Conservation (phyloP, 2,888 invertebrate species). For the Melikaiella ostensackeni region DNA sequence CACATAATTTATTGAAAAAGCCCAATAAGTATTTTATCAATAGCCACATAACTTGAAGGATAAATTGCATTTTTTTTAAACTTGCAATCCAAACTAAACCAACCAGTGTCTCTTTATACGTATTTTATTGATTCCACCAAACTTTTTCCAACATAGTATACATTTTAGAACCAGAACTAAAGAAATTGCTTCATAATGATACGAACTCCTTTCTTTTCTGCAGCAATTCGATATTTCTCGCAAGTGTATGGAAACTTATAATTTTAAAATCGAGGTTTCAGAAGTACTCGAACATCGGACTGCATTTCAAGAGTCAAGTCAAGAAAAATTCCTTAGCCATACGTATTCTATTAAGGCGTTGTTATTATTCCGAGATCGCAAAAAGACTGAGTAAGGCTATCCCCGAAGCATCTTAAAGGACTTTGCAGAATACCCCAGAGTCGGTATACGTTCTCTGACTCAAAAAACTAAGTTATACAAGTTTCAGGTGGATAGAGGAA, state of each 20-base stretch:
- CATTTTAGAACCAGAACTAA: not conserved
- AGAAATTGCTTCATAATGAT: constrained; percentile 1
- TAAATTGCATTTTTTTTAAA: too few species aligned
- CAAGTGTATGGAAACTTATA: not conserved
- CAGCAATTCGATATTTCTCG: not conserved
- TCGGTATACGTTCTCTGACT: constrained; percentile 14
- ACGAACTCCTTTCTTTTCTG: not conserved
- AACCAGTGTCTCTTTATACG: not conserved
- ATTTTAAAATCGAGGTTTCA: not conserved
- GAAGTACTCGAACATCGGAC: not conserved
- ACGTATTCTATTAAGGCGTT: constrained; percentile 19
- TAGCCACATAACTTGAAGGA: too few species aligned
- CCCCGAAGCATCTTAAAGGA: constrained; percentile 23
- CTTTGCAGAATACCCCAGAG: constrained; percentile 5
- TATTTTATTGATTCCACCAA: not conserved
- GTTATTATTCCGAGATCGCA: constrained; percentile 25
- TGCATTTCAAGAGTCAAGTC: constrained; percentile 13
- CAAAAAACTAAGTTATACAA: constrained; percentile 35
- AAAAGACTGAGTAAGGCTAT: constrained; percentile 15
- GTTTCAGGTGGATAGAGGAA: constrained; percentile 35
- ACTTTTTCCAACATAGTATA: not conserved
- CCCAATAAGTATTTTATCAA: too few species aligned
- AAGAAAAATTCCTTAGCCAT: constrained; percentile 17
- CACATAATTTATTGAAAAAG: too few species aligned
- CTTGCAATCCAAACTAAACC: too few species aligned